Evolutionary conservation across 2,797 vertebrate genomes (phyloP).

Genomic region (Lacerta agilis): DNA sequence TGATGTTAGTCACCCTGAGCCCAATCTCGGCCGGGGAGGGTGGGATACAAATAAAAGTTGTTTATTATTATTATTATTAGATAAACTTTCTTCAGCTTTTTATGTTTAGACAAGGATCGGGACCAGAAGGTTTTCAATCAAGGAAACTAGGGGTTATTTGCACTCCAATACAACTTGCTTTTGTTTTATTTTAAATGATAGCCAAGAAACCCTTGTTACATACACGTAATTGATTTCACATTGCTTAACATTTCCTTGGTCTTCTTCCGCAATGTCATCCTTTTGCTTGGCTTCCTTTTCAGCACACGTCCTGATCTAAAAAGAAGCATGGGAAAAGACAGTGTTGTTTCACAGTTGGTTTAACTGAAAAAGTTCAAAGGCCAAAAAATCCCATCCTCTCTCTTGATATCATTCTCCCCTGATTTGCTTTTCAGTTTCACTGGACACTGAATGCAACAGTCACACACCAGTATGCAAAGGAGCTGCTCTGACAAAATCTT

Average conservation of each 20-base stretch:
- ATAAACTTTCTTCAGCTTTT: constrained; percentile 10
- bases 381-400: background rate
- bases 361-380: background rate
- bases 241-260: constrained; percentile 93
- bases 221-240: constrained; percentile 98
- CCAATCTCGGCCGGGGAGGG: no score
- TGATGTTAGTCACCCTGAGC: no score
- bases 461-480: background rate
- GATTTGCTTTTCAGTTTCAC: background rate
- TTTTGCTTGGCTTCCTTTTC: constrained; percentile 89
- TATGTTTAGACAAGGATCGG: background rate
- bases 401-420: background rate
- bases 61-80: no score
- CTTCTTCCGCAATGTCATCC: constrained; percentile 94
- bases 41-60: no score
- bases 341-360: background rate
- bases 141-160: background rate
- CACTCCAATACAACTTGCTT: background rate
- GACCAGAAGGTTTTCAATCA: background rate
- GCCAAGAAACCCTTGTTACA: constrained; percentile 66
- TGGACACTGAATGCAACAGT: background rate
- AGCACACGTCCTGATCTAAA: constrained; percentile 88
- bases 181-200: background rate
- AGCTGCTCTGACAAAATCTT: background rate
- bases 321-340: background rate